Conservation (phyloP, 1,140 invertebrate species). For the Brachionus rotundiformis region DNA sequence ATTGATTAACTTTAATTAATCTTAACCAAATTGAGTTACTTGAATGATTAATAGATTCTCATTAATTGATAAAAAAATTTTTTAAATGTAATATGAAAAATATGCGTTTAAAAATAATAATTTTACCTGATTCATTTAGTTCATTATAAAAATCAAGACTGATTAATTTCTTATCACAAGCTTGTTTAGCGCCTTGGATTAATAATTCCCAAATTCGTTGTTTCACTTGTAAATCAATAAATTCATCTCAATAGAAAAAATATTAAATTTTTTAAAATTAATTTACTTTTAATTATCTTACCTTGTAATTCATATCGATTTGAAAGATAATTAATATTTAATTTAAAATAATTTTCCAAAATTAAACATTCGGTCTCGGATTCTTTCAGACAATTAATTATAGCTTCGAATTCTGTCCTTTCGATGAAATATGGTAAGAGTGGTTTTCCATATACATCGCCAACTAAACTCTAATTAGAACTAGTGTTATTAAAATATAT, state of each 20-base stretch:
- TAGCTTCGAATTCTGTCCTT: not conserved
- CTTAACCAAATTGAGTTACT: too few species aligned
- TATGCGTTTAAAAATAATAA: too few species aligned
- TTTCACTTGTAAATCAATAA: not conserved
- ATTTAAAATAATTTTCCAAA: conserved; percentile 13
- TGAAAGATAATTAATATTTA: conserved; percentile 34
- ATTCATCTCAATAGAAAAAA: not conserved
- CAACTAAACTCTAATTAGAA: conserved; percentile 34
- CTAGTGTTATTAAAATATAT: too few species aligned
- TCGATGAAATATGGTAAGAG: conserved; percentile 2
- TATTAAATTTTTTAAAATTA: not conserved
- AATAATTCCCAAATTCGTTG: not conserved
- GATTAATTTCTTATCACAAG: not conserved
- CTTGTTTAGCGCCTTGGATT: not conserved
- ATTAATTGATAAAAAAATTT: too few species aligned
- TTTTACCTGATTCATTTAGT: conserved; percentile 31
- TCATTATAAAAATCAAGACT: not conserved
- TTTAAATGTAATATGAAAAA: too few species aligned
- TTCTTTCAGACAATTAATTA: conserved; percentile 1
- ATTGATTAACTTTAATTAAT: not conserved
- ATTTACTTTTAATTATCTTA: not conserved
- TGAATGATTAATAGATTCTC: too few species aligned
- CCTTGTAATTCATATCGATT: conserved; percentile 33
- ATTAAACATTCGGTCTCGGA: not conserved
- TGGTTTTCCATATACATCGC: conserved; percentile 16